Evolutionary conservation across 2,113 vertebrate species (phyloP), one percentile per base, ranked within the genome.

Genomic region (Chaenogobius annularis): DNA sequence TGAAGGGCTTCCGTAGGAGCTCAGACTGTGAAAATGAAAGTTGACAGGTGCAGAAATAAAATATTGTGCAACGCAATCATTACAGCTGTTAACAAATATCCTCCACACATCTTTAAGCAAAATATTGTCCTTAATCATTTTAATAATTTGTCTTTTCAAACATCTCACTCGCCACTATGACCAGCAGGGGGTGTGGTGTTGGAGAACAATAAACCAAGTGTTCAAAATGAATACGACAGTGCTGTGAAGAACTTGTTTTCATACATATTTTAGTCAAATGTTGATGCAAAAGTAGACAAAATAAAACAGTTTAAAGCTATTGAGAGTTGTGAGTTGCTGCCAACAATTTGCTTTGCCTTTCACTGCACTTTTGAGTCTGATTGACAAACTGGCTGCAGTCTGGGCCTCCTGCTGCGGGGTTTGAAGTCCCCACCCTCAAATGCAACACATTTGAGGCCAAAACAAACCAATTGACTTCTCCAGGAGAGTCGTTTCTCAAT

Each of bases 341-440:
- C 13, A 17, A 52, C 19, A 11, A 64, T 47, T 75, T 74, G 48
- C 55, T 81, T 78, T 20, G 19, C 19, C n/a, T n/a, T 19, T 22
- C 52, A 55, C 52, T 55, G 52, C 3, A 10, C 9, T 20, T 22
- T 55, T 55, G n/a, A 3, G n/a, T 22, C n/a, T 3, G 37, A 40
- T 40, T 40, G 37, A 40, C 37, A 40, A 40, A 22, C 19, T 55
- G 52, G 52, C 19, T 55, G 52, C n/a, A 20, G 52, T 55, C 52
- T 22, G 9, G 8, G n/a, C 1, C 52, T 22, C 52, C 52, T 22
- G 52, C 52, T 55, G 52, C 6, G n/a, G 11, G n/a, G 19, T 22
- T 55, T 55, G n/a, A 22, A 19, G n/a, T 55, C 52, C 20, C 52
- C 52, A 55, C 52, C 52, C 52, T 20, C 6, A 54, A 54, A 20